These are phyloP conservation scores for Ictidomys tridecemlineatus DNA, from an alignment of 2,113 vertebrate species.

Conservation along the genomic window DNA sequence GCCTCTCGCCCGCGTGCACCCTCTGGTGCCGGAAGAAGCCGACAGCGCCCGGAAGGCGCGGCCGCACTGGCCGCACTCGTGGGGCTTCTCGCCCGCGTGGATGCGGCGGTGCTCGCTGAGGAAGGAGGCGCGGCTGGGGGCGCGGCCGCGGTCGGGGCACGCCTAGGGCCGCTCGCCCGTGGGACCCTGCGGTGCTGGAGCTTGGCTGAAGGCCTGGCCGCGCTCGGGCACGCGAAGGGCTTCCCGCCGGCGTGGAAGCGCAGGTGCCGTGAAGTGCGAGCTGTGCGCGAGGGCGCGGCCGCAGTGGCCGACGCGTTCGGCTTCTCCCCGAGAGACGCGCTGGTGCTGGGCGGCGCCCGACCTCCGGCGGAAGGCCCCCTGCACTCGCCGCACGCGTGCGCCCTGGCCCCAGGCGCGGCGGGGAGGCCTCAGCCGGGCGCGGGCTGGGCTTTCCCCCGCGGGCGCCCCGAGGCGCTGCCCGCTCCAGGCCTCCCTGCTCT, in stretches of 20 bases:
- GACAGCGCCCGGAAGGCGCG: constrained; percentile 41
- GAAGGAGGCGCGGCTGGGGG: constrained; percentile 78
- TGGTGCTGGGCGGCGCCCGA: no score
- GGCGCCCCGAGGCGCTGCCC: neutral
- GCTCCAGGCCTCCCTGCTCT: neutral
- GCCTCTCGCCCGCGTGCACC: constrained; percentile 19
- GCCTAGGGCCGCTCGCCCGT: constrained; percentile 61
- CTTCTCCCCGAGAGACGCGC: constrained; percentile 17
- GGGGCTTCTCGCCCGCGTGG: constrained; percentile 76
- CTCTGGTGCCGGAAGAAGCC: constrained; percentile 57
- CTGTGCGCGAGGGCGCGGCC: neutral
- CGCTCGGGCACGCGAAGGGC: neutral
- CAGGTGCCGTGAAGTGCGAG: no score
- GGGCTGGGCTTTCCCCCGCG: neutral
- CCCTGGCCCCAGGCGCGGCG: no score
- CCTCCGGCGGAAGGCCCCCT: no score
- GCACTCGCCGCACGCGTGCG: no score
- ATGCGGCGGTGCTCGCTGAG: constrained; percentile 77
- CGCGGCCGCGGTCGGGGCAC: constrained; percentile 68
- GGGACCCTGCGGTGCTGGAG: constrained; percentile 69
- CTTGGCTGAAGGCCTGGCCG: constrained; percentile 76
- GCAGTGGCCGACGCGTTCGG: constrained; percentile 11
- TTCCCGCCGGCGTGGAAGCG: neutral
- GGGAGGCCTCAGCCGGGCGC: no score
- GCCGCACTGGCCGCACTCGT: constrained; percentile 10